Evolutionary conservation across 2,113 vertebrate species (phyloP).

Genomic region (Fregetta grallaria): DNA sequence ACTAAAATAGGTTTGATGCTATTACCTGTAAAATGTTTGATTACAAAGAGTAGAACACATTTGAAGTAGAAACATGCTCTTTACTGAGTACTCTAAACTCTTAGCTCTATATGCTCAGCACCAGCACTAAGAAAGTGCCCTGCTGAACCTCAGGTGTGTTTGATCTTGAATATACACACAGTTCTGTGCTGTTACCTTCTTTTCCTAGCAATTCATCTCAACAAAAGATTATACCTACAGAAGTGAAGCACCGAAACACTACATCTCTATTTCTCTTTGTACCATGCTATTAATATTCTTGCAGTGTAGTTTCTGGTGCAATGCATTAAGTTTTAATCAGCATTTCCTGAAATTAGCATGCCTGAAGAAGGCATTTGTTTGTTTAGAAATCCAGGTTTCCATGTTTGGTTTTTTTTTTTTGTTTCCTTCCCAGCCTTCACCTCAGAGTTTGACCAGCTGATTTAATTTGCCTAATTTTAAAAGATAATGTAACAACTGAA

Average conservation of each 20-base stretch:
- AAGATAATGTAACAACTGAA: constrained; percentile 65
- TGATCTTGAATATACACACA: not conserved
- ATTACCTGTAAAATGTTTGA: not conserved
- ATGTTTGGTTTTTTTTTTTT: not conserved
- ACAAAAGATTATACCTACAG: not conserved
- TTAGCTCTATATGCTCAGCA: not conserved
- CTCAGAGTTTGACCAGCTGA: constrained; percentile 33
- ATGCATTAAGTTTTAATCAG: constrained; percentile 51
- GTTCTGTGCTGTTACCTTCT: not conserved
- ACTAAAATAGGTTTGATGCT: not conserved
- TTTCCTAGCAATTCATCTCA: not conserved
- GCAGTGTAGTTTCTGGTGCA: constrained; percentile 14
- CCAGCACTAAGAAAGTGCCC: not conserved
- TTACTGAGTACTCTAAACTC: not conserved
- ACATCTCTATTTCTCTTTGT: not conserved
- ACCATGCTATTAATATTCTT: constrained; percentile 12
- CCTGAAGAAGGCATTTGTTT: constrained; percentile 58
- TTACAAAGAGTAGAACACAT: not conserved
- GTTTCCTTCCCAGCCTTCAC: constrained; percentile 41
- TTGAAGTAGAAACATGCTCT: not conserved
- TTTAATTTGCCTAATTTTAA: constrained; percentile 65
- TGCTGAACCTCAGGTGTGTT: not conserved
- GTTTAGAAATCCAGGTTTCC: constrained; percentile 45
- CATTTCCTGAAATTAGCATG: constrained; percentile 30
- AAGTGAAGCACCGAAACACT: not conserved